Evolutionary conservation across 1,140 invertebrate genomes (phyloP).

Genomic region (Aporrectodea caliginosa): DNA sequence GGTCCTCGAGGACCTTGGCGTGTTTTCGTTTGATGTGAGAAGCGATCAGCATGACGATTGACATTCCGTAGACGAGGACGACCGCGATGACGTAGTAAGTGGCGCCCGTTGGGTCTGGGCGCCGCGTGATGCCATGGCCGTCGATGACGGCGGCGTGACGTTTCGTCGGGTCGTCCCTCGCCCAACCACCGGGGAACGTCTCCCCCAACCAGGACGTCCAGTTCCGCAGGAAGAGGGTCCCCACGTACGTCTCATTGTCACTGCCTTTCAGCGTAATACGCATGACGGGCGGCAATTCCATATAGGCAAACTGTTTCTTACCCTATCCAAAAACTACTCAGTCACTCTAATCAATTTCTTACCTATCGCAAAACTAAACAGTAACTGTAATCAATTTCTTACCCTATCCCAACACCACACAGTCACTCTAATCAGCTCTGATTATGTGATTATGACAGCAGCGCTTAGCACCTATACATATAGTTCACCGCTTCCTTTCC

Average conservation of each 20-base stretch:
- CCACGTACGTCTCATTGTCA: neutral
- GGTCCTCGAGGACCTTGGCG: conserved; percentile 23
- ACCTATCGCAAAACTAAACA: too few relatives aligned
- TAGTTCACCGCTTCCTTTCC: too few relatives aligned
- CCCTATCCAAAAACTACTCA: too few relatives aligned
- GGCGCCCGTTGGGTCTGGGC: conserved; percentile 37
- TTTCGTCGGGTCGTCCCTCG: neutral
- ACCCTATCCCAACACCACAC: too few relatives aligned
- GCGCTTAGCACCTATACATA: too few relatives aligned
- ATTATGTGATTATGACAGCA: too few relatives aligned
- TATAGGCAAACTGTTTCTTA: too few relatives aligned
- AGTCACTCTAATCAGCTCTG: too few relatives aligned
- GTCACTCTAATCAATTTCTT: too few relatives aligned
- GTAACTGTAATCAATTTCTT: too few relatives aligned
- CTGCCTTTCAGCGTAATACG: neutral
- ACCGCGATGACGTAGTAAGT: conserved; percentile 54
- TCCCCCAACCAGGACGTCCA: neutral
- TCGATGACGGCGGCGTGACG: neutral
- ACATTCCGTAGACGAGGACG: conserved; percentile 52
- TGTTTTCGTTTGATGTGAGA: conserved; percentile 45
- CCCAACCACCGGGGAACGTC: neutral
- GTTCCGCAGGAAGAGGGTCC: neutral
- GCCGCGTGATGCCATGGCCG: neutral
- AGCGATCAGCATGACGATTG: conserved; percentile 55
- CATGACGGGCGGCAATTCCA: neutral